phyloP scores from a whole-genome alignment of 2,113 vertebrate species.

The Oreochromis aureus region DNA sequence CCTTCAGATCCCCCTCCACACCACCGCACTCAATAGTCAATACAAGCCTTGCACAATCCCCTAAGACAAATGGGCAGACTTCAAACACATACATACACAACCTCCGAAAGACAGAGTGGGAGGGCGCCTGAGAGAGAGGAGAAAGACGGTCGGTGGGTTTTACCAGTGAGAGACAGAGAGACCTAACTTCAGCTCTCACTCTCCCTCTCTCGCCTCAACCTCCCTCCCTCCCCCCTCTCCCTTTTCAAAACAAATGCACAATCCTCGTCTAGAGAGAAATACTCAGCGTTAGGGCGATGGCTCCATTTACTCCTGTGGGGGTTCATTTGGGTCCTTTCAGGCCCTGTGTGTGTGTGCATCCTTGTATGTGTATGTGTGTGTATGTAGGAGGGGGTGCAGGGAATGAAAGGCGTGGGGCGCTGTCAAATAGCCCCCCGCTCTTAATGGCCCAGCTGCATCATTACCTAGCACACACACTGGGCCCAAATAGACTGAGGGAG shows the following conservation, averaged over 20 bases:
- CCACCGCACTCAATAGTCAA: constrained; percentile 49
- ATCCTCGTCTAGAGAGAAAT: constrained; percentile 55
- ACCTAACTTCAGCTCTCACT: constrained; percentile 14
- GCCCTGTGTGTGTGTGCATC: constrained; percentile 6
- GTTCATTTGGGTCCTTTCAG: constrained; percentile 57
- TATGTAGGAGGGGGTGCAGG: neutral
- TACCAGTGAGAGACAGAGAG: constrained; percentile 36
- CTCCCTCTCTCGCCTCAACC: neutral
- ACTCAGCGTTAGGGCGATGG: constrained; percentile 36
- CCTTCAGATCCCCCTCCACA: constrained; percentile 36
- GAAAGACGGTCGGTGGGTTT: constrained; percentile 27
- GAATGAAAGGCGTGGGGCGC: constrained; percentile 56
- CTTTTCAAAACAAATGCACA: constrained; percentile 61
- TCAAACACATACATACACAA: constrained; percentile 63
- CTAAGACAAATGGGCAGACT: constrained; percentile 71
- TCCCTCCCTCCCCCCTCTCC: neutral
- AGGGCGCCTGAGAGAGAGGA: constrained; percentile 10
- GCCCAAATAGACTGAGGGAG: constrained; percentile 51
- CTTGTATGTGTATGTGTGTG: neutral
- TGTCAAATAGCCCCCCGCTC: constrained; percentile 65
- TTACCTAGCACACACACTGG: constrained; percentile 62
- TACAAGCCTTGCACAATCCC: constrained; percentile 56
- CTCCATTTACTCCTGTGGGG: constrained; percentile 68
- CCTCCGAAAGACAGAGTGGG: constrained; percentile 51
- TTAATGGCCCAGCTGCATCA: constrained; percentile 58